Percentiles rank a stretch among this genome's conserved stretches.
phyloP scores from a whole-genome alignment of 2,888 invertebrate genomes.

The Epirrhoe alternata region DNA sequence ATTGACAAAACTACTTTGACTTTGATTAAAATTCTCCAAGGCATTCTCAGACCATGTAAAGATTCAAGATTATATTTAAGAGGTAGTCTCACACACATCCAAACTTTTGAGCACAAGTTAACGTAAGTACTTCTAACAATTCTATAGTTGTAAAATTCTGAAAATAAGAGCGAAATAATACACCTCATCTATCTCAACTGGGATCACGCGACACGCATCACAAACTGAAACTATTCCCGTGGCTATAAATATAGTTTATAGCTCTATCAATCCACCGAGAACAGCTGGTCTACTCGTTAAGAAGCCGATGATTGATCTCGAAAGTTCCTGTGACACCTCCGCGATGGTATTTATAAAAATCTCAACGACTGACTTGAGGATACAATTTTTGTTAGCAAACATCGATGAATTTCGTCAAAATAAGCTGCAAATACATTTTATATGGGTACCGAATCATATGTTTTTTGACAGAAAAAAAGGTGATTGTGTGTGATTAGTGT shows the following conservation, averaged over 20 bases:
- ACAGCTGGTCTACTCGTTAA: constrained; percentile 81
- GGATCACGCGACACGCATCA: constrained; percentile 60
- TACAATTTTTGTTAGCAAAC: neutral
- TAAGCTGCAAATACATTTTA: too few species aligned
- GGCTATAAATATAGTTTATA: constrained; percentile 82
- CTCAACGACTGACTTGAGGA: neutral
- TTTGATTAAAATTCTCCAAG: too few species aligned
- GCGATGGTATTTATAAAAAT: constrained; percentile 16
- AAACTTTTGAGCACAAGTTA: too few species aligned
- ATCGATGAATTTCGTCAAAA: too few species aligned
- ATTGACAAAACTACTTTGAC: too few species aligned
- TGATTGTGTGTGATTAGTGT: too few species aligned
- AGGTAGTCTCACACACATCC: too few species aligned
- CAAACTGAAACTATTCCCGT: constrained; percentile 65
- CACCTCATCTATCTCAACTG: constrained; percentile 20
- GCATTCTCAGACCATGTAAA: too few species aligned
- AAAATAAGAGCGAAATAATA: neutral
- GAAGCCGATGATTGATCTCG: constrained; percentile 79
- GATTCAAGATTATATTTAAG: too few species aligned
- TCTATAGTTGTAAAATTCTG: neutral
- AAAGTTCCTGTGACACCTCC: constrained; percentile 37
- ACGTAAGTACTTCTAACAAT: too few species aligned
- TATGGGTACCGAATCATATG: too few species aligned
- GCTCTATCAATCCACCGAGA: constrained; percentile 78
- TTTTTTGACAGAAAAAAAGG: too few species aligned